Conservation (phyloP, 2,888 invertebrate species). For the Hydrotaea cyrtoneurina region DNA sequence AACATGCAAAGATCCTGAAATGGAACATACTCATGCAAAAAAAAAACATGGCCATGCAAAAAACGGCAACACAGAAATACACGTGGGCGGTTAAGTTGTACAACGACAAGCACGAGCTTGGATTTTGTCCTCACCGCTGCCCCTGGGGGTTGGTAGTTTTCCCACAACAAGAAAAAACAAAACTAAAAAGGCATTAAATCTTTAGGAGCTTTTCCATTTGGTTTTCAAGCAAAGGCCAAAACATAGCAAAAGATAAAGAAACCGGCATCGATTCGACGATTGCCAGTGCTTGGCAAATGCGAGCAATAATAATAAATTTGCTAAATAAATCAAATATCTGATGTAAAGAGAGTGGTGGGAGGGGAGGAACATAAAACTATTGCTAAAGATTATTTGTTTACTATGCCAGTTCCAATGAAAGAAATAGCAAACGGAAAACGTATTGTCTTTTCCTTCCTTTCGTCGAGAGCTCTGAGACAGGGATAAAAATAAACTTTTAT, state of each 20-base stretch:
- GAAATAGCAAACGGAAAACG: no score
- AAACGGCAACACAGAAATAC: neutral
- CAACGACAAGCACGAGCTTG: no score
- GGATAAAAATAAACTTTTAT: neutral
- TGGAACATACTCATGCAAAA: neutral
- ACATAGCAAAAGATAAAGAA: neutral
- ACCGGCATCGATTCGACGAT: neutral
- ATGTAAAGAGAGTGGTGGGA: neutral
- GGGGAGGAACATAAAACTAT: neutral
- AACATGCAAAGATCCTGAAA: slow-evolving; percentile 76
- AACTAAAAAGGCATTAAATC: neutral
- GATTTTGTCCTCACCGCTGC: neutral
- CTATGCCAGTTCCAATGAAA: neutral
- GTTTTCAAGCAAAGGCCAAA: no score
- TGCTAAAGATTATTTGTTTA: neutral
- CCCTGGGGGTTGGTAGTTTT: neutral
- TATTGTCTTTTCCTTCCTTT: neutral
- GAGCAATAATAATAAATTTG: neutral
- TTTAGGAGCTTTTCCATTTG: no score
- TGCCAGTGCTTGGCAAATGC: neutral
- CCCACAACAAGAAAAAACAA: neutral
- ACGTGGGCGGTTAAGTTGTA: neutral
- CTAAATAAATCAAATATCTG: slow-evolving; percentile 1
- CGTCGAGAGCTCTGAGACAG: neutral
- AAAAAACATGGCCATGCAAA: neutral